Percentiles rank a stretch among this genome's conserved stretches.
These are phyloP conservation scores for Auanema sp. DNA, from an alignment of 2,888 invertebrate species.

Conservation along the genomic window DNA sequence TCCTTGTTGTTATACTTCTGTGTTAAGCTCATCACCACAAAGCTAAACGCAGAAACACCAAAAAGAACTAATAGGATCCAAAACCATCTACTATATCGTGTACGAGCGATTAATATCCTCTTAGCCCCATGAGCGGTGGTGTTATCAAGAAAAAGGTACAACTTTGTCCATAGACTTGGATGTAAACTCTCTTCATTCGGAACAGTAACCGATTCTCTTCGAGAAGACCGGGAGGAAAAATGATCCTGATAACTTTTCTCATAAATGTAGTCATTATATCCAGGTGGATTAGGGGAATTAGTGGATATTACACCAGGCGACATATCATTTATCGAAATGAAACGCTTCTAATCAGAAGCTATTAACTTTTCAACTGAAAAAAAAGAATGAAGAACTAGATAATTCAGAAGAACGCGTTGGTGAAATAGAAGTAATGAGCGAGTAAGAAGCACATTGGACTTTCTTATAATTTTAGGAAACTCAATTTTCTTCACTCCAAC, in stretches of 20 bases:
- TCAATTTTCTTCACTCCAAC: too few species aligned
- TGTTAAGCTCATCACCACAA: slow-evolving; percentile 27
- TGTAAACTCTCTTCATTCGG: neutral
- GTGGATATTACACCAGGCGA: too few species aligned
- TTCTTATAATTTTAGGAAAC: too few species aligned
- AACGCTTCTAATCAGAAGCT: too few species aligned
- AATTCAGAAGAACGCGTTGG: too few species aligned
- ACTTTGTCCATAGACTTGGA: neutral
- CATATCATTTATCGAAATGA: too few species aligned
- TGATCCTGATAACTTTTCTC: neutral
- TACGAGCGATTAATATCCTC: slow-evolving; percentile 38
- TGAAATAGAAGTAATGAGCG: too few species aligned
- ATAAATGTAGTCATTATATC: neutral
- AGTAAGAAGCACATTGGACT: too few species aligned
- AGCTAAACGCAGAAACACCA: slow-evolving; percentile 30
- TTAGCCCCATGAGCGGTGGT: slow-evolving; percentile 53
- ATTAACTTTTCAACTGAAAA: too few species aligned
- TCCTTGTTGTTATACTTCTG: slow-evolving; percentile 40
- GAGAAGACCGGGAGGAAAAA: neutral
- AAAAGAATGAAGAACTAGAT: too few species aligned
- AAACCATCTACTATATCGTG: slow-evolving; percentile 18
- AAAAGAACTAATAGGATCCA: slow-evolving; percentile 32
- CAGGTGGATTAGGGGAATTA: neutral
- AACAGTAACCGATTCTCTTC: neutral
- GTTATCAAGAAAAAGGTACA: slow-evolving; percentile 34